phyloP scores from a whole-genome alignment of 2,113 vertebrate species.

The Pteronura brasiliensis region DNA sequence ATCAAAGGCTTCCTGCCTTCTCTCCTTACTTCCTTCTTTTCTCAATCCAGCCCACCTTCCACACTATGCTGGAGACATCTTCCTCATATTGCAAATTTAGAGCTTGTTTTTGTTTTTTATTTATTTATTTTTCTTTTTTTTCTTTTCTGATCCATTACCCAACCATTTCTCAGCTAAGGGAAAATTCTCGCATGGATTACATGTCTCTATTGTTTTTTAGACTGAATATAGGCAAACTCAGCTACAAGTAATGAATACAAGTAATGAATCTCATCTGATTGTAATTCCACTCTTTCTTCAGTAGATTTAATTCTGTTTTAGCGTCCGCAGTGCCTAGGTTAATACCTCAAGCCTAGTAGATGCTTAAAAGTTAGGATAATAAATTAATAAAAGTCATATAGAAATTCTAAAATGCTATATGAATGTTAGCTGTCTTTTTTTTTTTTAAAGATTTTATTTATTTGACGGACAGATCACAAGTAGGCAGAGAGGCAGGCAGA shows the following conservation, averaged over 20 bases:
- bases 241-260: background rate
- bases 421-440: background rate
- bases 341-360: background rate
- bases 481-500: no score
- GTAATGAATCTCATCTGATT: background rate
- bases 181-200: background rate
- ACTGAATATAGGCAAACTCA: background rate
- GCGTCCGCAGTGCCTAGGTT: background rate
- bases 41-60: accelerated
- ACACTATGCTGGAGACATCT: background rate
- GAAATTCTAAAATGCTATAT: background rate
- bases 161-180: background rate
- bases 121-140: background rate
- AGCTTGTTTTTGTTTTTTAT: background rate
- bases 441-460: no score
- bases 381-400: background rate
- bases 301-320: background rate
- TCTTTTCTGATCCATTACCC: background rate
- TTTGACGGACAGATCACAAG: no score
- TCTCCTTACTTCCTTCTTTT: background rate
- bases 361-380: background rate
- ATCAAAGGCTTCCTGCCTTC: background rate
- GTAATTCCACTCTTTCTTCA: background rate
- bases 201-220: background rate
- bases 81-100: background rate